Percentiles rank a stretch among this genome's conserved stretches.
Evolutionary conservation across 2,888 invertebrate species (phyloP).

Genomic region (Hirtodrosophila duncani): DNA sequence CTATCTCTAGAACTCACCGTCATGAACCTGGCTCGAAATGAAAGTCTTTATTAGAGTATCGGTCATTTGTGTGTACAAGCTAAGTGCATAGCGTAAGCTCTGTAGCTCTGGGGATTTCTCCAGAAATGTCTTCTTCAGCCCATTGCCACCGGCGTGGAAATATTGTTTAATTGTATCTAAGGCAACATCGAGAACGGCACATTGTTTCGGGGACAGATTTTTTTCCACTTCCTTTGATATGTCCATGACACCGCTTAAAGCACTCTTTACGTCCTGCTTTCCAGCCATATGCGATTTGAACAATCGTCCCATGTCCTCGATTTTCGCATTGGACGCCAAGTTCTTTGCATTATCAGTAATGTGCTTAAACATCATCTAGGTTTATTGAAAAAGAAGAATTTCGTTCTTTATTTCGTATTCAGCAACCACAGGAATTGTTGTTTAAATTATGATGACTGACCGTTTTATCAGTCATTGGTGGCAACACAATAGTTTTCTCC

Average conservation of each 20-base stretch:
- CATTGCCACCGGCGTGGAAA: slow-evolving; percentile 99
- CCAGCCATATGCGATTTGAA: slow-evolving; percentile 96
- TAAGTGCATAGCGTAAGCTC: slow-evolving; percentile 96
- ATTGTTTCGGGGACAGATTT: slow-evolving; percentile 98
- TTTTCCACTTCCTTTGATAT: slow-evolving; percentile 91
- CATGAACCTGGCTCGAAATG: slow-evolving; percentile 96
- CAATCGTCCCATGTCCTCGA: slow-evolving; percentile 97
- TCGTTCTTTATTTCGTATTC: too few species aligned
- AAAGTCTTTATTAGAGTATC: slow-evolving; percentile 99
- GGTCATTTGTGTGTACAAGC: slow-evolving; percentile 99
- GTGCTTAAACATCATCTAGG: slow-evolving; percentile 95
- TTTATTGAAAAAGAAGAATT: slow-evolving; percentile 47
- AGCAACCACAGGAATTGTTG: too few species aligned
- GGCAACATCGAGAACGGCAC: slow-evolving; percentile 97
- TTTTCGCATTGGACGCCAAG: slow-evolving; percentile 97
- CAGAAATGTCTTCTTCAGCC: slow-evolving; percentile 97
- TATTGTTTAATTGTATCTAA: slow-evolving; percentile 98
- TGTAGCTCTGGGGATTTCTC: slow-evolving; percentile 98
- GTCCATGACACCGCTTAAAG: slow-evolving; percentile 96
- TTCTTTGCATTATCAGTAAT: slow-evolving; percentile 95
- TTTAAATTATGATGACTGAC: slow-evolving; percentile 80
- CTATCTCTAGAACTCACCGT: slow-evolving; percentile 84
- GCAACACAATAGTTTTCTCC: slow-evolving; percentile 98
- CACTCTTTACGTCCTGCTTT: slow-evolving; percentile 94
- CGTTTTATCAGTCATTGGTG: slow-evolving; percentile 97